These are phyloP conservation scores for Cotesia vestalis DNA, from an alignment of 1,140 invertebrate genomes.

Conservation along the genomic window DNA sequence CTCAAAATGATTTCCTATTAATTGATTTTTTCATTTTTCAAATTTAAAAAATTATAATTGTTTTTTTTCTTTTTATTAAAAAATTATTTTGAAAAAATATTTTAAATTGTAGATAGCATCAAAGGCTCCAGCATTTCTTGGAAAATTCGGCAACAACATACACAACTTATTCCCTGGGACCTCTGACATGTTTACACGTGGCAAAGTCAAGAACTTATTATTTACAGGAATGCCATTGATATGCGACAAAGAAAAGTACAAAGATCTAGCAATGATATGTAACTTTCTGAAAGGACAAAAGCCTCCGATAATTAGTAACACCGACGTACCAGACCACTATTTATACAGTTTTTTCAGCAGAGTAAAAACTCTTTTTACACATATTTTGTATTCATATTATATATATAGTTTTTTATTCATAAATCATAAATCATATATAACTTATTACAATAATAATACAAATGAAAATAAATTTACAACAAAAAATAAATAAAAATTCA, in stretches of 20 bases:
- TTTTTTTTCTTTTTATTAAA: not conserved
- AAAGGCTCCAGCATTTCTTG: slow-evolving; percentile 27
- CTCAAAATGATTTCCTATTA: not conserved
- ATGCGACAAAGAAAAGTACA: slow-evolving; percentile 39
- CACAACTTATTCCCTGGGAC: slow-evolving; percentile 40
- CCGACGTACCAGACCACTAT: slow-evolving; percentile 36
- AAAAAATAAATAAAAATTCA: slow-evolving; percentile 6
- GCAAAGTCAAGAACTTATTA: slow-evolving; percentile 40
- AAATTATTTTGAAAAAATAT: not conserved
- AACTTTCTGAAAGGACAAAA: slow-evolving; percentile 30
- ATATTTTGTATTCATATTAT: slow-evolving; percentile 18
- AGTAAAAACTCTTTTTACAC: slow-evolving; percentile 24
- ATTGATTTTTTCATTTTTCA: not conserved
- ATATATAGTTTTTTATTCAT: slow-evolving; percentile 10
- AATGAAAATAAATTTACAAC: not conserved
- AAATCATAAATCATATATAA: not conserved
- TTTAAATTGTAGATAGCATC: slow-evolving; percentile 26
- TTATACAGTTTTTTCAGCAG: slow-evolving; percentile 43
- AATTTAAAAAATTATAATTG: not conserved
- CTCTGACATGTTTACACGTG: slow-evolving; percentile 40
- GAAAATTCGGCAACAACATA: slow-evolving; percentile 40
- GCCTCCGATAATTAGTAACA: slow-evolving; percentile 37
- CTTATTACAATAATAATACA: slow-evolving; percentile 11
- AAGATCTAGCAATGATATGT: slow-evolving; percentile 42
- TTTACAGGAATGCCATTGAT: slow-evolving; percentile 44